phyloP scores from a whole-genome alignment of 1,140 invertebrate species.

The Drosophila pallidifrons region DNA sequence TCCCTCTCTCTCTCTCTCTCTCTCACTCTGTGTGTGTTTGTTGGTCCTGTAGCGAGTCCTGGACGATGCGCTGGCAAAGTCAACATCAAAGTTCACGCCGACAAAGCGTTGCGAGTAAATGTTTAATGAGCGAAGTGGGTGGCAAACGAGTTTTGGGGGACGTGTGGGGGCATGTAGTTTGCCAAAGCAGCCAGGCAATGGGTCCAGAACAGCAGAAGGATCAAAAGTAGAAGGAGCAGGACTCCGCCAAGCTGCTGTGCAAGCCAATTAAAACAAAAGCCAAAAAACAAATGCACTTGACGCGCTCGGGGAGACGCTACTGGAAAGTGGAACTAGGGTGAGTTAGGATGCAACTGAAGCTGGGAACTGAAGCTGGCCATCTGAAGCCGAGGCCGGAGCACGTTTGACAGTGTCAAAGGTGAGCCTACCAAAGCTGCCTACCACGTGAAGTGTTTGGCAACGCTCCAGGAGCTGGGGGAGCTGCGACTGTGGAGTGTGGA shows the following conservation, averaged over 20 bases:
- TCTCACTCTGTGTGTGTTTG: too few relatives aligned
- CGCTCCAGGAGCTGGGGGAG: constrained; percentile 25
- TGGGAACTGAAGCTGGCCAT: constrained; percentile 13
- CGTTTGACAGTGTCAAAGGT: constrained; percentile 78
- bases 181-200: constrained; percentile 43
- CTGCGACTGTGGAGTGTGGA: neutral
- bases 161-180: constrained; percentile 57
- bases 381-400: constrained; percentile 21
- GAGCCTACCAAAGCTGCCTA: constrained; percentile 48
- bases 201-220: constrained; percentile 4
- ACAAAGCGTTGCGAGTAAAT: constrained; percentile 81
- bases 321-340: neutral
- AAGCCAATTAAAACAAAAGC: constrained; percentile 83
- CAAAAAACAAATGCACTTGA: constrained; percentile 82
- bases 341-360: constrained; percentile 6
- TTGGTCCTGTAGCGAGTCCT: constrained; percentile 20
- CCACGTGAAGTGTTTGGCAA: constrained; percentile 79
- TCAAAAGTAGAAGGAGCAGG: constrained; percentile 40
- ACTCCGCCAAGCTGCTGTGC: constrained; percentile 67
- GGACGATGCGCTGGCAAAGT: constrained; percentile 53
- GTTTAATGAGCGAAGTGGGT: constrained; percentile 71
- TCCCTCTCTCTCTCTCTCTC: too few relatives aligned
- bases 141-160: neutral
- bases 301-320: constrained; percentile 18
- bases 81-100: constrained; percentile 83